A percentile compares a stretch with the other conserved stretches of the same genome.
These are phyloP conservation scores for Phyllopteryx taeniolatus DNA, from an alignment of 2,113 vertebrate species.

Conservation along the genomic window DNA sequence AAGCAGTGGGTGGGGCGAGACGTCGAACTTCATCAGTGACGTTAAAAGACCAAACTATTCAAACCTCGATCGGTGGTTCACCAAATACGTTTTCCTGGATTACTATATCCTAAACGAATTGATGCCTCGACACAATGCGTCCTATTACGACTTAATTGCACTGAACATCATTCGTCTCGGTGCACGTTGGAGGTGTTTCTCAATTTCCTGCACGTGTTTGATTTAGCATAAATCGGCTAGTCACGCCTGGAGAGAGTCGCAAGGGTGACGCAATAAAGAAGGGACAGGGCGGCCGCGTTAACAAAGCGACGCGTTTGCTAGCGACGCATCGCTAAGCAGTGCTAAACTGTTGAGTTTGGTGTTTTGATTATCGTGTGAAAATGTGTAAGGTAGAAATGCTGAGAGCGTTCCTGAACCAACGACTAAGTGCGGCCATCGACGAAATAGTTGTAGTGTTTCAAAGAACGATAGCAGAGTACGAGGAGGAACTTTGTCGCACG, in stretches of 20 bases:
- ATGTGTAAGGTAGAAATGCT: not conserved
- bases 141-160: too few species aligned
- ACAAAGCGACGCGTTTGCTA: not conserved
- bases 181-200: not conserved
- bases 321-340: not conserved
- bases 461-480: not conserved
- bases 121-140: too few species aligned
- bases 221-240: not conserved
- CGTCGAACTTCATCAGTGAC: too few species aligned
- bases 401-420: not conserved
- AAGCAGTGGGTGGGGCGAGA: too few species aligned
- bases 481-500: conserved; percentile 1
- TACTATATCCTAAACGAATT: too few species aligned
- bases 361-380: not conserved
- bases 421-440: not conserved
- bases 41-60: too few species aligned
- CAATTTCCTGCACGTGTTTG: not conserved
- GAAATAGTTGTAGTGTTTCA: conserved; percentile 1
- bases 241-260: not conserved
- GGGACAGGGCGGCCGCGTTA: not conserved
- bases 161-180: not conserved
- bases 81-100: too few species aligned
- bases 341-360: not conserved
- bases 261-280: not conserved
- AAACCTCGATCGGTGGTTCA: too few species aligned